Percentiles rank a stretch among this genome's conserved stretches.
These are phyloP conservation scores for Rotaria socialis DNA, from an alignment of 2,888 invertebrate species.

Conservation along the genomic window DNA sequence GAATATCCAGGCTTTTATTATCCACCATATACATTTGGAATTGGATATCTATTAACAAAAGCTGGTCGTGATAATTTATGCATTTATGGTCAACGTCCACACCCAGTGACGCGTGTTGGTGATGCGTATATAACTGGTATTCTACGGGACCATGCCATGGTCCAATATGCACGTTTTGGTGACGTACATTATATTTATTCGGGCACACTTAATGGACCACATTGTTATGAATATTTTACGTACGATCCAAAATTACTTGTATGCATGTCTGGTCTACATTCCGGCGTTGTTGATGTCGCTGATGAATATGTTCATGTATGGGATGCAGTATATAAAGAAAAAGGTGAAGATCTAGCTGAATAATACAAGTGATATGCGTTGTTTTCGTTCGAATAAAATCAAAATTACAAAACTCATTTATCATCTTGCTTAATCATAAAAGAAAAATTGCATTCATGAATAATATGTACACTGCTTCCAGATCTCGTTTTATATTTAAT, in stretches of 20 bases:
- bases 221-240: conserved; percentile 12
- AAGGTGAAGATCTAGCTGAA: not conserved
- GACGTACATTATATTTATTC: conserved; percentile 34
- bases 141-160: not conserved
- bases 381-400: too few relatives aligned
- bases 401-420: not conserved
- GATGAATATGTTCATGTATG: conserved; percentile 32
- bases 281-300: not conserved
- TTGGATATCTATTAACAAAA: conserved; percentile 24
- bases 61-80: conserved; percentile 2
- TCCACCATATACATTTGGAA: conserved; percentile 32
- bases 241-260: conserved; percentile 7
- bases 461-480: too few relatives aligned
- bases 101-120: conserved; percentile 23
- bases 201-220: not conserved
- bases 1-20: conserved; percentile 22
- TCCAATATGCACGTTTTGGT: not conserved
- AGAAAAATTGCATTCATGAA: too few relatives aligned
- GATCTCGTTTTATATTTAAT: too few relatives aligned
- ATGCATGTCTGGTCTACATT: conserved; percentile 19
- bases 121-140: conserved; percentile 32
- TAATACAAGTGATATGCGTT: too few relatives aligned
- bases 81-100: not conserved
- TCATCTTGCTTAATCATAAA: not conserved
- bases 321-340: not conserved